Percentiles rank a stretch among this genome's conserved stretches.
These are phyloP conservation scores for Rhamnusium bicolor DNA, from an alignment of 2,888 invertebrate species.

Conservation along the genomic window DNA sequence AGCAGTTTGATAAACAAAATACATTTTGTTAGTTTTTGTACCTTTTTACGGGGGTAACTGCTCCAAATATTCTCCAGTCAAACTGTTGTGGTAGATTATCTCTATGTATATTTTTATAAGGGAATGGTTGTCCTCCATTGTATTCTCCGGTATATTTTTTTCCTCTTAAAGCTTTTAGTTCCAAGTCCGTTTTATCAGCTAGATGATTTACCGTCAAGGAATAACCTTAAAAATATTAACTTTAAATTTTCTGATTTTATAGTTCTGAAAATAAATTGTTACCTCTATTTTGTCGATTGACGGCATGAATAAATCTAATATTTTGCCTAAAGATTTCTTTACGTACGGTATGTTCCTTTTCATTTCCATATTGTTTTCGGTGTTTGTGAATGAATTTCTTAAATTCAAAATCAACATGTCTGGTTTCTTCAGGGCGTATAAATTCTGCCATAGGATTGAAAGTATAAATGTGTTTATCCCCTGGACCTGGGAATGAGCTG, in stretches of 20 bases:
- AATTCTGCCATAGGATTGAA: conserved; percentile 97
- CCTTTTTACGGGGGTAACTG: conserved; percentile 95
- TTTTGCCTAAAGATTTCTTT: conserved; percentile 91
- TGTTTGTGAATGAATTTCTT: conserved; percentile 83
- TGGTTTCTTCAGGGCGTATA: conserved; percentile 79
- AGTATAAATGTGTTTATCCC: conserved; percentile 81
- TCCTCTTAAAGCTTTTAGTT: conserved; percentile 84
- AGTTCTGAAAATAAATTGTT: no score
- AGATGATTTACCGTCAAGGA: conserved; percentile 89
- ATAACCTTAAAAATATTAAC: conserved; percentile 74
- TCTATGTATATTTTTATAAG: conserved; percentile 75
- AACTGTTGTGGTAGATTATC: conserved; percentile 80
- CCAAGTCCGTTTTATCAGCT: conserved; percentile 85
- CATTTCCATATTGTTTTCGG: conserved; percentile 77
- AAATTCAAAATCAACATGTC: conserved; percentile 85
- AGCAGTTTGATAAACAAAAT: no score
- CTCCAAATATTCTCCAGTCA: conserved; percentile 94
- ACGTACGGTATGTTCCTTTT: conserved; percentile 80
- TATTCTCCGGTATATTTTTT: conserved; percentile 75
- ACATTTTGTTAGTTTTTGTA: no score
- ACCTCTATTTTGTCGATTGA: conserved; percentile 66
- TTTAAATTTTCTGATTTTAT: not conserved
- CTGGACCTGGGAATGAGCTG: conserved; percentile 90
- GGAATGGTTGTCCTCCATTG: conserved; percentile 87
- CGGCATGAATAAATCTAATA: conserved; percentile 75